Evolutionary conservation across 2,888 invertebrate genomes (phyloP).

Genomic region (Plebejus argus): DNA sequence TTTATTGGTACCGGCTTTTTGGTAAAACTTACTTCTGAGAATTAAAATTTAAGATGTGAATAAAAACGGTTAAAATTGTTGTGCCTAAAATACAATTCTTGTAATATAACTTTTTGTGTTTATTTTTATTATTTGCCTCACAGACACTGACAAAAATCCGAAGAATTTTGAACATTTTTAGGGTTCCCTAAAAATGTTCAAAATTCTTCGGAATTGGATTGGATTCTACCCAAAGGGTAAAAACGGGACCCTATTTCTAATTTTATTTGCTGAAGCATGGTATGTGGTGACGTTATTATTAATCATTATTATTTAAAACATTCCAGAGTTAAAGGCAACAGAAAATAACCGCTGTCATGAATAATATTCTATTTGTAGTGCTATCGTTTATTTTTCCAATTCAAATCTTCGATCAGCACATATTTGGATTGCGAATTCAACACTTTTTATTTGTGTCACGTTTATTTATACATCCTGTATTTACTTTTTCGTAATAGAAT

Average conservation of each 20-base stretch:
- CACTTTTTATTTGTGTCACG: slow-evolving; percentile 21
- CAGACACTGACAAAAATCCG: neutral
- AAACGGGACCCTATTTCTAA: too few relatives aligned
- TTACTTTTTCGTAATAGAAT: slow-evolving; percentile 16
- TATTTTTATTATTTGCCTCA: neutral
- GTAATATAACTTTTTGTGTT: neutral
- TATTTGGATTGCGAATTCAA: slow-evolving; percentile 20
- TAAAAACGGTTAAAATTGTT: neutral
- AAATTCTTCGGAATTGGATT: too few relatives aligned
- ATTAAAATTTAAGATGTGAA: neutral
- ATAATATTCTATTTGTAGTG: neutral
- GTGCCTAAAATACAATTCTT: neutral
- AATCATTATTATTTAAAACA: too few relatives aligned
- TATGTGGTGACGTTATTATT: too few relatives aligned
- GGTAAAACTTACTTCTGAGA: neutral
- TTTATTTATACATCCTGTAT: slow-evolving; percentile 22
- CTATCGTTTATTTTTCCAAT: slow-evolving; percentile 22
- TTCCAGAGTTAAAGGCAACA: neutral
- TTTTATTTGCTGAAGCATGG: too few relatives aligned
- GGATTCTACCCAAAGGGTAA: too few relatives aligned
- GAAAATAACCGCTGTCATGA: neutral
- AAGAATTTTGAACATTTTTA: neutral
- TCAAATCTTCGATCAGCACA: slow-evolving; percentile 18
- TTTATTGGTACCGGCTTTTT: neutral
- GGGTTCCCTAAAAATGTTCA: too few relatives aligned